Base-by-base conservation (phyloP, 2,888 invertebrate genomes). In the Phyllotreta cruciferae region DNA sequence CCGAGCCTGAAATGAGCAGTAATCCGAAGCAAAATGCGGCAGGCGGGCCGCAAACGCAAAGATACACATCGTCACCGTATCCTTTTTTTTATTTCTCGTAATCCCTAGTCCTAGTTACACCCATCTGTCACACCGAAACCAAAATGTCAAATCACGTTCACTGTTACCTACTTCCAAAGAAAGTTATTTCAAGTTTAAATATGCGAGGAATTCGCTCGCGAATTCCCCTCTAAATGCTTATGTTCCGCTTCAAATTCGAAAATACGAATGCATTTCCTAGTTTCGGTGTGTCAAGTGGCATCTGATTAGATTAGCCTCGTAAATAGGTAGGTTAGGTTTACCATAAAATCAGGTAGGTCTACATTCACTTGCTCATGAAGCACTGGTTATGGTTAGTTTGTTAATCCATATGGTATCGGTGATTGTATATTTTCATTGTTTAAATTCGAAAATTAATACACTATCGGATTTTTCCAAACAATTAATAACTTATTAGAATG, bases 11-110 rank as follows among this genome's bases (percentile, higher is more conserved):
- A 81, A 87, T 87, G 87, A 87, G 86, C 83, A 84, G 85, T 81
- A 87, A 87, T 83, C 86, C 85, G 82, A 87, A 87, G 82, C 86
- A 85, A 84, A 84, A 85, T 84, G 86, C 86, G 80, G 80, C 84
- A 81, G 85, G 85, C 81, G 84, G 84, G 78, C 81, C 83, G 60
- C 80, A 85, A 83, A 81, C 85, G 82, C 74, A 83, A 83, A 68
- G 73, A 79, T 85, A 83, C 77, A 81, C 83, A 72, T 81, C 82
- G 71, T 81, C 83, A 78, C 78, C 84, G 86, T 86, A 86, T 86
- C 86, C 86, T 86, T 86, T 85, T 82, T 74, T 3, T 24, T 24
- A 24, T 24, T 24, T 24, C 4, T 24, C 24, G 82, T 70, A 66
- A 64, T 65, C 62, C 47, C 60, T 66, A 65, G 52, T 63, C 37